Percentiles rank a stretch among this genome's conserved stretches.
Evolutionary conservation across 2,113 vertebrate species (phyloP).

Genomic region (Gnathonemus longibarbis): DNA sequence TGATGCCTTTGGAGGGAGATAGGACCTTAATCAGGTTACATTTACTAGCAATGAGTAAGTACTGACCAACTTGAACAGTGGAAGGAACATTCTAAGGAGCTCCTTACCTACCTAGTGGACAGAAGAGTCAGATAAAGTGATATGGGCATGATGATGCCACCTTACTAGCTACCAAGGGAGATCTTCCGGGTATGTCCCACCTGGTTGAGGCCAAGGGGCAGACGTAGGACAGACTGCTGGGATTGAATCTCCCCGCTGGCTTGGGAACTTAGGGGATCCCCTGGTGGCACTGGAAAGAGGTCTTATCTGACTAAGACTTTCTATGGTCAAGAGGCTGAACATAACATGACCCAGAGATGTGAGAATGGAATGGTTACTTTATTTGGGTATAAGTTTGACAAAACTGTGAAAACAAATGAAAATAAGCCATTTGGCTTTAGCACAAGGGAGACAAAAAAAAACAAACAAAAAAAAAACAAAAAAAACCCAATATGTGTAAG

Average conservation of each 20-base stretch:
- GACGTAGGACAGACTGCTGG: background rate
- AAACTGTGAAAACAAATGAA: background rate
- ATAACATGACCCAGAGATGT: background rate
- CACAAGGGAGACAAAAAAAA: background rate
- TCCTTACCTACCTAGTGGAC: background rate
- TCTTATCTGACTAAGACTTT: background rate
- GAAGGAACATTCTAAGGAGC: background rate
- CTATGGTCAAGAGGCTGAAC: background rate
- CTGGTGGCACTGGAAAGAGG: background rate
- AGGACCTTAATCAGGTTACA: background rate
- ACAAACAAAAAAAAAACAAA: no score
- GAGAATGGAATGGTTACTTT: background rate
- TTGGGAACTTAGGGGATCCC: background rate
- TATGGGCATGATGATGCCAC: background rate
- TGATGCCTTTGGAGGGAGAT: background rate
- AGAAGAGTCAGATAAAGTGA: background rate
- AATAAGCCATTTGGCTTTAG: background rate
- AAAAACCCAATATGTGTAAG: background rate
- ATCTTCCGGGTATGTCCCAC: background rate
- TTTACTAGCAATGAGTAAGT: background rate
- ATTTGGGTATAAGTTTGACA: background rate
- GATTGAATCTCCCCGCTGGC: background rate
- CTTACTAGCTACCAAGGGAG: background rate
- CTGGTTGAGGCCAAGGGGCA: background rate
- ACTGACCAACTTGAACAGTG: background rate